Evolutionary conservation across 2,113 vertebrate genomes (phyloP).

Genomic region (Anguilla japonica): DNA sequence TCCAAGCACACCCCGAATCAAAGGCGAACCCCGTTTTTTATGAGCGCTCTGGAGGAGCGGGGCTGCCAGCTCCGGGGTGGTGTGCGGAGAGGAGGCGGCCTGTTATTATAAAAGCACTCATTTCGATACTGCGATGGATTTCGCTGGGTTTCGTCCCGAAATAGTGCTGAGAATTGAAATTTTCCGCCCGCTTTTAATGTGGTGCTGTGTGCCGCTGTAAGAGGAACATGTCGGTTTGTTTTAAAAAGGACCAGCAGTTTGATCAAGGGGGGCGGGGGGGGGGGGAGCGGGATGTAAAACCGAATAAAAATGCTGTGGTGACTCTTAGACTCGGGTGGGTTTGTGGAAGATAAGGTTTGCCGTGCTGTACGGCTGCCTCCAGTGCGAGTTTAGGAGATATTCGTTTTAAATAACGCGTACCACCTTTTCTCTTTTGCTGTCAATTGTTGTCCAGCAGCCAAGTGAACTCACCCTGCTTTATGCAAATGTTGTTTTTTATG

Average conservation of each 20-base stretch:
- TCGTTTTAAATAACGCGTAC: background rate
- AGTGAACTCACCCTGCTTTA: background rate
- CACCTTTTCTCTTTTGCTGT: background rate
- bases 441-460: too few species aligned
- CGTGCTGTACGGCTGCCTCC: too few species aligned
- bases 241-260: background rate
- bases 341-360: background rate
- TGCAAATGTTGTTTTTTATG: background rate
- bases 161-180: slow-evolving; percentile 11
- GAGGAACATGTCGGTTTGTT: background rate
- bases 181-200: slow-evolving; percentile 11
- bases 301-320: background rate
- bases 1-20: slow-evolving; percentile 27
- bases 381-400: too few species aligned
- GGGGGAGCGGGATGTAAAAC: background rate
- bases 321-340: background rate
- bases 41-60: background rate
- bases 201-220: slow-evolving; percentile 19
- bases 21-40: slow-evolving; percentile 13
- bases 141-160: background rate
- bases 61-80: background rate
- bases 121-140: slow-evolving; percentile 39
- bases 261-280: background rate
- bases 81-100: slow-evolving; percentile 33
- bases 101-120: slow-evolving; percentile 41